Percentiles rank a stretch among this genome's conserved stretches.
These are phyloP conservation scores for Amblyopsis rosae DNA, from an alignment of 2,113 vertebrate species.

Conservation along the genomic window DNA sequence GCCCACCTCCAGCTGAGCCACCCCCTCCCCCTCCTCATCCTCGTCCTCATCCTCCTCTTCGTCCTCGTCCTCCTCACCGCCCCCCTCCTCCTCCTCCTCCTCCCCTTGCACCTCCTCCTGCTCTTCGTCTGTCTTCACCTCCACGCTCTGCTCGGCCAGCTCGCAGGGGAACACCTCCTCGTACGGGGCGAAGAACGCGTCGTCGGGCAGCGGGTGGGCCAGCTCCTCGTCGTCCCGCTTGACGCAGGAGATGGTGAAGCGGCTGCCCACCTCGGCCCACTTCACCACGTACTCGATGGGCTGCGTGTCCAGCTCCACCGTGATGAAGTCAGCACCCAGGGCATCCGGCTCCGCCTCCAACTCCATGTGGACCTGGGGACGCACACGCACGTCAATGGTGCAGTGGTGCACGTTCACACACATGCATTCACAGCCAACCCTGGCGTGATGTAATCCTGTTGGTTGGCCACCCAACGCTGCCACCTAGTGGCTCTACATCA, in stretches of 20 bases:
- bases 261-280: slow-evolving; percentile 77
- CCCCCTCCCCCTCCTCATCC: slow-evolving; percentile 22
- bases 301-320: slow-evolving; percentile 79
- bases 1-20: slow-evolving; percentile 22
- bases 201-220: slow-evolving; percentile 67
- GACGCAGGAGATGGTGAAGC: slow-evolving; percentile 77
- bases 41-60: slow-evolving; percentile 60
- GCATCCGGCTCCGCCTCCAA: slow-evolving; percentile 71
- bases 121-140: slow-evolving; percentile 71
- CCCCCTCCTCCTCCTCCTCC: slow-evolving; percentile 54
- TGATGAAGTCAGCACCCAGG: slow-evolving; percentile 78
- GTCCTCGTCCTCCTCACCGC: slow-evolving; percentile 24
- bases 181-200: slow-evolving; percentile 73
- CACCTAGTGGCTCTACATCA: too few relatives aligned
- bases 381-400: neutral
- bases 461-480: too few relatives aligned
- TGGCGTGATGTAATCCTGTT: too few relatives aligned
- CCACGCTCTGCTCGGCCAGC: slow-evolving; percentile 72
- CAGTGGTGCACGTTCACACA: too few relatives aligned
- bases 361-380: slow-evolving; percentile 58
- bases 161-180: slow-evolving; percentile 77
- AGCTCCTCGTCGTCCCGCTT: slow-evolving; percentile 76
- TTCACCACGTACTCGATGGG: slow-evolving; percentile 80
- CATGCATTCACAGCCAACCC: too few relatives aligned
- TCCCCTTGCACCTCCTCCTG: slow-evolving; percentile 61